Evolutionary conservation across 2,113 vertebrate species (phyloP).

Genomic region (Sus scrofa): T2T-Sscrofa CM000826.6:151878001-151878500

Average conservation of each 20-base stretch:
- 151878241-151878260: background rate
- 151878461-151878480: slow-evolving; percentile 59
- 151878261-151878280: background rate
- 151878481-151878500: slow-evolving; percentile 65
- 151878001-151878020: no score
- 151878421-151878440: slow-evolving; percentile 58
- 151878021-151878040: background rate
- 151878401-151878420: slow-evolving; percentile 66
- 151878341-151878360: slow-evolving; percentile 43
- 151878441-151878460: slow-evolving; percentile 79
- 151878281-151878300: background rate
- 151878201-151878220: background rate
- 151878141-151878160: background rate
- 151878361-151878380: slow-evolving; percentile 73
- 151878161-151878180: background rate
- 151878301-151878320: background rate
- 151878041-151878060: background rate
- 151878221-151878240: background rate
- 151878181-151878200: no score
- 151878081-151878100: background rate
- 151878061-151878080: background rate
- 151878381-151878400: slow-evolving; percentile 49
- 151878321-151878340: background rate
- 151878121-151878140: fast-evolving
- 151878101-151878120: fast-evolving